phyloP scores from a whole-genome alignment of 2,113 vertebrate genomes.

The Gulo gulo region DNA sequence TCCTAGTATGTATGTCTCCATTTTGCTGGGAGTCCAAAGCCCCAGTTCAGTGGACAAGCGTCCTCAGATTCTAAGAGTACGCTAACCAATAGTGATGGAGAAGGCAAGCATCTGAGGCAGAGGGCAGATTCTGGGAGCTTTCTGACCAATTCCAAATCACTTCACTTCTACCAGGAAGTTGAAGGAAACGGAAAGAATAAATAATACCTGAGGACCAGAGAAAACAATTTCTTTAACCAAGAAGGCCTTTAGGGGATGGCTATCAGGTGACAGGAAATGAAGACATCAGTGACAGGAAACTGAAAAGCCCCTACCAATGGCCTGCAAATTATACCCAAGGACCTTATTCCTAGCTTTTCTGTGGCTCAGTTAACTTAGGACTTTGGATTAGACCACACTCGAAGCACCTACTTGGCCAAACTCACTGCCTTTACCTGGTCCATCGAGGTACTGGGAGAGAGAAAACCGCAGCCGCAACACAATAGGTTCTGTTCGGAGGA shows the following conservation, averaged over 20 bases:
- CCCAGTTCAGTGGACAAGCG: neutral
- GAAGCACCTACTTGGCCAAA: neutral
- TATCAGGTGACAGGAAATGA: neutral
- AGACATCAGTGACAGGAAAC: neutral
- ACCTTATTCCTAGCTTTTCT: conserved; percentile 6
- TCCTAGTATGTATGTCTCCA: neutral
- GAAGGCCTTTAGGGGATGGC: neutral
- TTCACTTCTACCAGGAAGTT: neutral
- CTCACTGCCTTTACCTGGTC: conserved; percentile 90
- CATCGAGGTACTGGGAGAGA: conserved; percentile 99
- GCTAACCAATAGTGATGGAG: neutral
- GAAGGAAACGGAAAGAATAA: neutral
- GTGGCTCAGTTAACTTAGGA: neutral
- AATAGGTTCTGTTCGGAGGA: conserved; percentile 97
- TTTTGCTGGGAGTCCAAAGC: neutral
- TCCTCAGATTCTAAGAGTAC: neutral
- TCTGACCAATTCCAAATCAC: conserved; percentile 23
- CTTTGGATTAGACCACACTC: neutral
- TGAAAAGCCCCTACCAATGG: neutral
- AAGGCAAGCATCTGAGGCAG: neutral
- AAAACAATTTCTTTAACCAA: conserved; percentile 39
- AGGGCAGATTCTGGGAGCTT: neutral
- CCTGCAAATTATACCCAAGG: neutral
- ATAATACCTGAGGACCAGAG: neutral
- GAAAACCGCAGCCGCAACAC: conserved; percentile 97